A percentile compares a stretch with the other conserved stretches of the same genome.
phyloP scores from a whole-genome alignment of 2,113 vertebrate species.

The Hoplias malabaricus region DNA sequence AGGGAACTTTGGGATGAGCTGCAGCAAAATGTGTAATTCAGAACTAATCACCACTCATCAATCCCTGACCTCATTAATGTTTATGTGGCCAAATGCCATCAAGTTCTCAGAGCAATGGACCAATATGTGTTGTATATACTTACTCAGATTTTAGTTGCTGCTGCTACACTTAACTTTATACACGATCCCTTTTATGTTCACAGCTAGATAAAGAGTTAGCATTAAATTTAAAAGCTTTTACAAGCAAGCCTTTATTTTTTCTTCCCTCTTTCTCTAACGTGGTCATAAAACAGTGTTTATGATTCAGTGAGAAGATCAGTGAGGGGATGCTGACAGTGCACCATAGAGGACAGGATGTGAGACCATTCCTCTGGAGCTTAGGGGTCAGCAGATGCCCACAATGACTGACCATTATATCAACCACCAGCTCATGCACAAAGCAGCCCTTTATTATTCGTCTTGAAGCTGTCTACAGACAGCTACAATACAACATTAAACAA shows the following conservation, averaged over 20 bases:
- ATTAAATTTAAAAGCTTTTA: background rate
- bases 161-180: background rate
- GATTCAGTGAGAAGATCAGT: background rate
- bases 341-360: slow-evolving; percentile 12
- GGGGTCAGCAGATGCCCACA: background rate
- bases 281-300: background rate
- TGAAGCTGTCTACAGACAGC: background rate
- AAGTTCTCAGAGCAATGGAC: no score
- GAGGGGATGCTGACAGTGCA: background rate
- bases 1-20: no score
- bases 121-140: no score
- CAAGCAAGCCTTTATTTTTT: no score
- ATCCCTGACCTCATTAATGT: no score
- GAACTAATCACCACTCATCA: no score
- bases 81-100: no score
- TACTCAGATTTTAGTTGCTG: background rate
- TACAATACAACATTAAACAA: background rate
- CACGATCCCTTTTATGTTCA: background rate
- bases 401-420: background rate
- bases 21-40: no score
- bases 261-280: background rate
- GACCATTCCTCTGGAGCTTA: background rate
- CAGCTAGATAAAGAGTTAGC: background rate
- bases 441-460: background rate
- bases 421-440: background rate